Evolutionary conservation across 2,888 invertebrate genomes (phyloP), one percentile per base, ranked within the genome.

Genomic region (Stenichneumon culpator): DNA sequence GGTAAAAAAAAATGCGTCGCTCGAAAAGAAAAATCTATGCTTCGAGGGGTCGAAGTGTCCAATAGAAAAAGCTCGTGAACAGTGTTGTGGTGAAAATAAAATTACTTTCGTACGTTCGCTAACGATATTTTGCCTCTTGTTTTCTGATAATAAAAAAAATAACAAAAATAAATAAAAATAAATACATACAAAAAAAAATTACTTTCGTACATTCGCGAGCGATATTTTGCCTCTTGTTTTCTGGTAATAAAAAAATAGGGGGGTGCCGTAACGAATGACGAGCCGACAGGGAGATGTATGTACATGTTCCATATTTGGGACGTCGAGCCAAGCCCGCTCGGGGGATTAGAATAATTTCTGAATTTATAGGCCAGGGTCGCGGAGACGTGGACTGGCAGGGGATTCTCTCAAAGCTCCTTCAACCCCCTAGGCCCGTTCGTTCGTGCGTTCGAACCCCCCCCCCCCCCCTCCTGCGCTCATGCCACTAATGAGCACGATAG

Each of bases 401-500:
- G 68, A 28, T 39, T 73, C 67, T 73, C 44, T 69, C 47, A 22
- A 47, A 83, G 79, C 79, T 83, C 79, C 79, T 79, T 83, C 79
- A 73, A 79, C 74, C 83, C 83, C 77, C 78, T 19, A 39, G 54
- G 19, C 36, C 44, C 44, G 73, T 47, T 19, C 54, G 32, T 36
- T 60, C 50, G 54, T 50, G 32, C 50, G 19, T 36, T 44, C 44
- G 44, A 44, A 16, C 0, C 63, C 63, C 77, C 82, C 77, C 70
- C 65, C 50, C 69, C 65, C 50, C 65, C 50, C 60, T 47, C 19
- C 63, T 25, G 54, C 36, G 79, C 73, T 83, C 74, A 79, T 72
- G 79, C 63, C 69, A 79, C 79, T 83, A 83, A 83, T 83, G 83
- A 83, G 83, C 69, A 79, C 83, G 83, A 83, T 83, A 83, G 79